A percentile compares a stretch with the other conserved stretches of the same genome.
Evolutionary conservation across 2,113 vertebrate genomes (phyloP).

Genomic region (Strix aluco): DNA sequence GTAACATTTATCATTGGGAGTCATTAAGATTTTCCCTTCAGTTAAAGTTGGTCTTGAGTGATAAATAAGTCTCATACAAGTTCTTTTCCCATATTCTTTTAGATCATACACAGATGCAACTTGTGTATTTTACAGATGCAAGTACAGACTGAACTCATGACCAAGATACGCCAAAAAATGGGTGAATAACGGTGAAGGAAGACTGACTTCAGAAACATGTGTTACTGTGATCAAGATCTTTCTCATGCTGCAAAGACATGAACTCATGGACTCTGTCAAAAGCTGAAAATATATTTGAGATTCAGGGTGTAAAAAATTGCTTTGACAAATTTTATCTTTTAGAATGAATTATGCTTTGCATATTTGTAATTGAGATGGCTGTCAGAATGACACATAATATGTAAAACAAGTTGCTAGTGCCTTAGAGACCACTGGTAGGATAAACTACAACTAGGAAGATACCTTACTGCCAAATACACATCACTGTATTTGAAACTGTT

Average conservation of each 20-base stretch:
- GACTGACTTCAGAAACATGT: background rate
- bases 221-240: background rate
- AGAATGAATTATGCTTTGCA: background rate
- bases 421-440: background rate
- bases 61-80: background rate
- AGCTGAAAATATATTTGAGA: background rate
- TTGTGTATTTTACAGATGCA: background rate
- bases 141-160: background rate
- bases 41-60: background rate
- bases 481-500: background rate
- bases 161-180: background rate
- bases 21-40: background rate
- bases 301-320: background rate
- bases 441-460: background rate
- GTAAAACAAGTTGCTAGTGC: background rate
- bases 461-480: background rate
- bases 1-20: background rate
- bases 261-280: rapidly evolving
- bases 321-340: background rate
- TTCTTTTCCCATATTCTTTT: background rate
- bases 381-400: background rate
- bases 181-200: background rate
- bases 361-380: background rate
- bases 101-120: background rate
- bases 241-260: background rate